Evolutionary conservation across 2,797 vertebrate species (phyloP).

Genomic region (Choloepus didactylus): DNA sequence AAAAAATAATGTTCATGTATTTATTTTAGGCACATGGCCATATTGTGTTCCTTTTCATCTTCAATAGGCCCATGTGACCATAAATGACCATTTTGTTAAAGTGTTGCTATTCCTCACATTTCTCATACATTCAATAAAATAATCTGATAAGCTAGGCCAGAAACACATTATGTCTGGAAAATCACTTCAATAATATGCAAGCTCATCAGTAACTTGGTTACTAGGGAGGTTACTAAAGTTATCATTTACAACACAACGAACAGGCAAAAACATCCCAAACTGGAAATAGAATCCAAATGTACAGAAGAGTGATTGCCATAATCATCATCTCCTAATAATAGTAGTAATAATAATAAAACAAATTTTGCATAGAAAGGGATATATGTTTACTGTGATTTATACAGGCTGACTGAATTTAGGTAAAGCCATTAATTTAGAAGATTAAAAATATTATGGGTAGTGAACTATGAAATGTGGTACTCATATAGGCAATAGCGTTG

Average conservation of each 20-base stretch:
- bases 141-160: slow-evolving; percentile 21
- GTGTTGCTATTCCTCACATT: slow-evolving; percentile 53
- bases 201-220: background rate
- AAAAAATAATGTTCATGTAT: background rate
- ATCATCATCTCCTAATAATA: background rate
- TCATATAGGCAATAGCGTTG: slow-evolving; percentile 44
- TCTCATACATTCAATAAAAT: slow-evolving; percentile 68
- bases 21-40: slow-evolving; percentile 46
- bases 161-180: slow-evolving; percentile 64
- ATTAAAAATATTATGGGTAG: slow-evolving; percentile 74
- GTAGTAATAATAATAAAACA: slow-evolving; percentile 65
- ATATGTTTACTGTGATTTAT: slow-evolving; percentile 61
- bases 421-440: slow-evolving; percentile 76
- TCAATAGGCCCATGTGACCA: background rate
- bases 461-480: slow-evolving; percentile 77
- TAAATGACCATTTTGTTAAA: slow-evolving; percentile 73
- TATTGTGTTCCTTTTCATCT: slow-evolving; percentile 62
- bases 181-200: slow-evolving; percentile 34
- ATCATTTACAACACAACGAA: background rate
- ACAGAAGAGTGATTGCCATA: background rate
- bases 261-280: background rate
- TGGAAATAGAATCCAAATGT: background rate
- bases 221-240: background rate
- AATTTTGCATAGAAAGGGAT: slow-evolving; percentile 35
- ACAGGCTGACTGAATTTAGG: slow-evolving; percentile 62